Evolutionary conservation across 2,797 vertebrate genomes (phyloP).

Genomic region (Phaenicophaeus curvirostris): DNA sequence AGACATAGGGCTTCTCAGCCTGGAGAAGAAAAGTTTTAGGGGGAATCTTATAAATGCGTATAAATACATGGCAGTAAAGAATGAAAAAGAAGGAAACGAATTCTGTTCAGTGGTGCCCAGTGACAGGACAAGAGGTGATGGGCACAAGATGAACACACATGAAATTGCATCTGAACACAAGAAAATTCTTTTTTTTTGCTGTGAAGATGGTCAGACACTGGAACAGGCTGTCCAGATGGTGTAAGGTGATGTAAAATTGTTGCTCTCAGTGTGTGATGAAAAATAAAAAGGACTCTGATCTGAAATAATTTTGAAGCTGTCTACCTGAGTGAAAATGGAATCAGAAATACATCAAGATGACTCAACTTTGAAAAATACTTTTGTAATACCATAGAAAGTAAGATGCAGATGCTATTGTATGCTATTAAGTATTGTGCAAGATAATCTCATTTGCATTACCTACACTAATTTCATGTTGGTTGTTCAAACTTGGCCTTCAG

Average conservation of each 20-base stretch:
- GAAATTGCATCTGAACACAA: background rate
- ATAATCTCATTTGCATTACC: background rate
- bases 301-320: slow-evolving; percentile 24
- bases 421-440: background rate
- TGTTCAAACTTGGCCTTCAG: background rate
- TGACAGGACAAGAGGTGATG: background rate
- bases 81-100: background rate
- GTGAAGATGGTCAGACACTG: background rate
- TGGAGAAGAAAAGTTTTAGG: background rate
- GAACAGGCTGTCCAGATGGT: background rate
- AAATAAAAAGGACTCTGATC: slow-evolving; percentile 27
- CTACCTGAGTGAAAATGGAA: background rate
- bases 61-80: background rate
- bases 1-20: background rate
- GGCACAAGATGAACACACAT: background rate
- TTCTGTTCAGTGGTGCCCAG: background rate
- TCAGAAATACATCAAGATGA: background rate
- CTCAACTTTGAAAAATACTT: background rate
- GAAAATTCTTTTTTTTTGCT: background rate
- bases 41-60: background rate
- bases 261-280: background rate
- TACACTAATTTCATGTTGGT: background rate
- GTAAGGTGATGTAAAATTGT: background rate
- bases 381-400: background rate
- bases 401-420: background rate